Evolutionary conservation across 1,140 invertebrate genomes (phyloP).

Genomic region (Drosophila albomicans): DNA sequence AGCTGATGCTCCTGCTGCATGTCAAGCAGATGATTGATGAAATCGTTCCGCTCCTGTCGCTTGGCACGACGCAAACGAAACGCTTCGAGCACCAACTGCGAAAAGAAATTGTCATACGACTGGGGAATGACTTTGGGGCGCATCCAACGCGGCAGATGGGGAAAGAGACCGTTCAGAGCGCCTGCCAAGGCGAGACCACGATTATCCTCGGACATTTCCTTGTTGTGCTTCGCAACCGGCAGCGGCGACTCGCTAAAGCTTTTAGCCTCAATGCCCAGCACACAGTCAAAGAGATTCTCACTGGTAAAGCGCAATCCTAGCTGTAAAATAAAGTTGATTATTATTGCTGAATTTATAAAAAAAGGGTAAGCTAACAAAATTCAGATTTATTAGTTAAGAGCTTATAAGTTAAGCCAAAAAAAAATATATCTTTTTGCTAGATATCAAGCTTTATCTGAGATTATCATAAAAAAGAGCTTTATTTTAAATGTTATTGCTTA

Average conservation of each 20-base stretch:
- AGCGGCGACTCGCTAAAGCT: conserved; percentile 63
- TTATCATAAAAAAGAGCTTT: no score
- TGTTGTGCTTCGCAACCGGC: conserved; percentile 65
- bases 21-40: conserved; percentile 83
- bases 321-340: conserved; percentile 32
- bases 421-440: no score
- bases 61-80: conserved; percentile 62
- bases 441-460: no score
- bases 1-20: conserved; percentile 83
- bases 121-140: conserved; percentile 66
- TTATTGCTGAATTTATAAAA: neutral
- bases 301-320: conserved; percentile 85
- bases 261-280: conserved; percentile 85
- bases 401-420: no score
- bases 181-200: conserved; percentile 53
- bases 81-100: conserved; percentile 59
- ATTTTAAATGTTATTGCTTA: no score
- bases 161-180: conserved; percentile 57
- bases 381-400: no score
- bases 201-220: conserved; percentile 66
- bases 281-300: conserved; percentile 85
- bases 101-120: conserved; percentile 78
- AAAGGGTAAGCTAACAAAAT: no score
- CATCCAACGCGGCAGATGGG: conserved; percentile 53
- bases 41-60: conserved; percentile 76